Percentiles rank a stretch among this genome's conserved stretches.
Conservation (phyloP, 2,888 invertebrate genomes). For the Aporophyla nigra region DNA sequence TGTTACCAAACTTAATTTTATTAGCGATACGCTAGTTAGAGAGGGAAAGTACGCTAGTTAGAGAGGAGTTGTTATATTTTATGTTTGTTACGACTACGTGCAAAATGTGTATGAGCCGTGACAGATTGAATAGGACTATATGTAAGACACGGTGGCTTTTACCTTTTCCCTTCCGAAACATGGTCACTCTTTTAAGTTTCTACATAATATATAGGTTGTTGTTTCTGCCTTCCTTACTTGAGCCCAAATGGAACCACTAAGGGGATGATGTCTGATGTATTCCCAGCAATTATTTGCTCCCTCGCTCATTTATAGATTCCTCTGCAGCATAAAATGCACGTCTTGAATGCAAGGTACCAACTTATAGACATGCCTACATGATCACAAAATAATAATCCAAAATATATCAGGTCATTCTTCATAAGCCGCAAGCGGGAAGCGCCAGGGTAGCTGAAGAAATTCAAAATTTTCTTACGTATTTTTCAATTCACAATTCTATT, state of each 20-base stretch:
- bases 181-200: constrained; percentile 6
- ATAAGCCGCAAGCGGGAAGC: too few species aligned
- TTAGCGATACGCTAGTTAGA: not conserved
- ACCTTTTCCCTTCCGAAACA: constrained; percentile 7
- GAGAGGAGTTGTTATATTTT: constrained; percentile 19
- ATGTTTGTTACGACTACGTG: constrained; percentile 18
- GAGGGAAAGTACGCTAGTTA: constrained; percentile 49
- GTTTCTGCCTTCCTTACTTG: not conserved
- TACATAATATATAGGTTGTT: not conserved
- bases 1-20: constrained; percentile 7
- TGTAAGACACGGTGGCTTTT: not conserved
- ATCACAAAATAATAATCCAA: too few species aligned
- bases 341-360: not conserved
- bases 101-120: constrained; percentile 19
- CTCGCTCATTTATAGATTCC: not conserved
- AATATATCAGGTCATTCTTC: too few species aligned
- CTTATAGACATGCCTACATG: too few species aligned
- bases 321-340: not conserved
- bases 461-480: too few species aligned
- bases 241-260: not conserved
- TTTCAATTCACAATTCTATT: too few species aligned
- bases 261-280: not conserved
- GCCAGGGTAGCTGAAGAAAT: too few species aligned
- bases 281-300: not conserved
- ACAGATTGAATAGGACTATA: constrained; percentile 12